A percentile compares a stretch with the other conserved stretches of the same genome.
These are phyloP conservation scores for Malurus alboscapulatus DNA, from an alignment of 2,113 vertebrate genomes.

Conservation along the genomic window DNA sequence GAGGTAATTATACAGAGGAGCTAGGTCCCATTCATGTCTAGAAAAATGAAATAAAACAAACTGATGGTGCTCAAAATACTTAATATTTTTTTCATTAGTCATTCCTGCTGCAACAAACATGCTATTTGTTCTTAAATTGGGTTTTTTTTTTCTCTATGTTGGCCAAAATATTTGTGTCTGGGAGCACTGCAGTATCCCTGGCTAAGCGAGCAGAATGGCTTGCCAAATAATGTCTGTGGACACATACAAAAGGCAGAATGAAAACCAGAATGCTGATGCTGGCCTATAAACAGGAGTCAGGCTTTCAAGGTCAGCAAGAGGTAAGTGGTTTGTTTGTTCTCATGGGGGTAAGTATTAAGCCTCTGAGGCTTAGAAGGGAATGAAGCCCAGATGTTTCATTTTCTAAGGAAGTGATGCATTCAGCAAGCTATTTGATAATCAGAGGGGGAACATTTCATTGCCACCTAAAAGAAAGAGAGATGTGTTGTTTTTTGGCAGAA, in stretches of 20 bases:
- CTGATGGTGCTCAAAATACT: neutral
- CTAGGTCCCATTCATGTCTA: neutral
- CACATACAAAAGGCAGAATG: neutral
- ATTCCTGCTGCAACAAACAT: neutral
- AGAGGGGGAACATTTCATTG: neutral
- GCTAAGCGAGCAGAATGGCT: neutral
- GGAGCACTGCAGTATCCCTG: neutral
- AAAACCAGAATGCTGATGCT: neutral
- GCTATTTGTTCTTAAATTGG: neutral
- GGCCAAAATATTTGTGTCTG: neutral
- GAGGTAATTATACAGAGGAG: neutral
- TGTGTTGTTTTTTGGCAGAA: neutral
- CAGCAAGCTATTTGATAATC: neutral
- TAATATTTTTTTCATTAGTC: neutral
- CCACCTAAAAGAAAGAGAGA: neutral
- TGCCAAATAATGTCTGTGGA: slow-evolving; percentile 1
- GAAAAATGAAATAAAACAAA: neutral
- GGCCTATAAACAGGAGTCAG: neutral
- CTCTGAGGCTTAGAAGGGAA: slow-evolving; percentile 17
- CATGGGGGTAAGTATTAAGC: neutral
- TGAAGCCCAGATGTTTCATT: slow-evolving; percentile 25
- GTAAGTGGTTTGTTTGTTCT: slow-evolving; percentile 25
- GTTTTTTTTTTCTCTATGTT: neutral
- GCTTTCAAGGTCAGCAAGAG: neutral
- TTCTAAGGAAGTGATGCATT: slow-evolving; percentile 10